Percentiles rank a stretch among this genome's conserved stretches.
Conservation (phyloP, 1,140 invertebrate genomes). For the Lamellibrachia luymesi region DNA sequence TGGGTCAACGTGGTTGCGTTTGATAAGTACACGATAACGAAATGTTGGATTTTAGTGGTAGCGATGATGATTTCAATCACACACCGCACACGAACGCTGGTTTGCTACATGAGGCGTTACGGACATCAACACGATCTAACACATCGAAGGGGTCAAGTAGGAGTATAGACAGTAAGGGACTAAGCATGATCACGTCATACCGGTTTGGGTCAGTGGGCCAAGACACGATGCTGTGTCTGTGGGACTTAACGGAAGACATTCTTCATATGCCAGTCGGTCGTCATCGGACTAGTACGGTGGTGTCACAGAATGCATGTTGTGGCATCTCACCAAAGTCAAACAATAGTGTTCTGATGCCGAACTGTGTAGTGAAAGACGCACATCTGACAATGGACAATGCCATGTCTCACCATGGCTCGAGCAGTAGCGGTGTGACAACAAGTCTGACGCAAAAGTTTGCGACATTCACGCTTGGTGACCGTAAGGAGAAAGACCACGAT, state of each 20-base stretch:
- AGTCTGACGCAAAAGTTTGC: constrained; percentile 59
- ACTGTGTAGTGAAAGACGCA: constrained; percentile 45
- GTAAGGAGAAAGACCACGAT: constrained; percentile 64
- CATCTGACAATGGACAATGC: constrained; percentile 31
- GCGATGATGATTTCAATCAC: constrained; percentile 46
- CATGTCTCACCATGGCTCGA: constrained; percentile 17
- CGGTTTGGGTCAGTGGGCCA: constrained; percentile 95
- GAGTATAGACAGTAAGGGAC: constrained; percentile 23
- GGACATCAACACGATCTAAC: constrained; percentile 21
- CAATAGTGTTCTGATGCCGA: constrained; percentile 42
- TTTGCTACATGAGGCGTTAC: constrained; percentile 19
- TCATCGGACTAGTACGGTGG: constrained; percentile 28
- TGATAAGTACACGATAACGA: constrained; percentile 76
- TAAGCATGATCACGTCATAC: constrained; percentile 60
- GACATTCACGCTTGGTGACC: constrained; percentile 63
- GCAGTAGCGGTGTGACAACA: constrained; percentile 45
- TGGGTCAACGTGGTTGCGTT: constrained; percentile 96
- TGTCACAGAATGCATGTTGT: constrained; percentile 28
- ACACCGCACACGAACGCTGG: background rate
- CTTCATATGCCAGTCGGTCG: constrained; percentile 62
- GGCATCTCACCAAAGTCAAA: constrained; percentile 37
- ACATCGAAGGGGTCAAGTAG: constrained; percentile 2
- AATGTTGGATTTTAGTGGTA: constrained; percentile 44
- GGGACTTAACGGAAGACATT: constrained; percentile 97
- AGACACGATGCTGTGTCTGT: constrained; percentile 95